A percentile compares a stretch with the other conserved stretches of the same genome.
These are phyloP conservation scores for Anguilla marmorata DNA, from an alignment of 2,797 vertebrate genomes.

Conservation along the genomic window DNA sequence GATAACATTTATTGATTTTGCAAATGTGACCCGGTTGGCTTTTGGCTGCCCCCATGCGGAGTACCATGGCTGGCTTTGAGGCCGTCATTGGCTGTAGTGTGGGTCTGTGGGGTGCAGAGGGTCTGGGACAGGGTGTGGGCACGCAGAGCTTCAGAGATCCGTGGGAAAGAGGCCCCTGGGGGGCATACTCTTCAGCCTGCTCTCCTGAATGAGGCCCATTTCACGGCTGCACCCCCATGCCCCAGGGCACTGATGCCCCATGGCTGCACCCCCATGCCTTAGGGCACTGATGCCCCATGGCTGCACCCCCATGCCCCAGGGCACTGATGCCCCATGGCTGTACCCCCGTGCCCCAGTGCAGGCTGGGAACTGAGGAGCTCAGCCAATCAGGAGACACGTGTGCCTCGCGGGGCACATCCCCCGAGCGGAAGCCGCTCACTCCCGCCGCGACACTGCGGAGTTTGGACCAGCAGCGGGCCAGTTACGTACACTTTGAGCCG, in stretches of 20 bases:
- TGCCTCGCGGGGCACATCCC: neutral
- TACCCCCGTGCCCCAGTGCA: neutral
- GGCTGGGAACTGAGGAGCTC: neutral
- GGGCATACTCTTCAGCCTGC: neutral
- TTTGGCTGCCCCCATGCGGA: neutral
- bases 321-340: neutral
- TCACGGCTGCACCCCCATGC: neutral
- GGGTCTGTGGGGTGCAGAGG: neutral
- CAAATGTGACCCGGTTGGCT: neutral
- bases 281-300: too few species aligned
- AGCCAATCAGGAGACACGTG: neutral
- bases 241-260: neutral
- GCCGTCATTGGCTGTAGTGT: neutral
- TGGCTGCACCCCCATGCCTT: too few species aligned
- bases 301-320: too few species aligned
- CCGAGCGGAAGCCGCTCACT: neutral
- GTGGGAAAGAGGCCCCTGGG: neutral
- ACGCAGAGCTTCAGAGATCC: constrained; percentile 1
- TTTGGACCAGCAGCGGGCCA: neutral
- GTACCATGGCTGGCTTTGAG: neutral
- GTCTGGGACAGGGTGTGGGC: neutral
- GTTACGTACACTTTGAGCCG: neutral
- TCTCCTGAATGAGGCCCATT: constrained; percentile 7
- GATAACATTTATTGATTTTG: neutral
- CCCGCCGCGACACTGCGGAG: neutral